phyloP scores from a whole-genome alignment of 2,888 invertebrate genomes.

The Salticus scenicus region DNA sequence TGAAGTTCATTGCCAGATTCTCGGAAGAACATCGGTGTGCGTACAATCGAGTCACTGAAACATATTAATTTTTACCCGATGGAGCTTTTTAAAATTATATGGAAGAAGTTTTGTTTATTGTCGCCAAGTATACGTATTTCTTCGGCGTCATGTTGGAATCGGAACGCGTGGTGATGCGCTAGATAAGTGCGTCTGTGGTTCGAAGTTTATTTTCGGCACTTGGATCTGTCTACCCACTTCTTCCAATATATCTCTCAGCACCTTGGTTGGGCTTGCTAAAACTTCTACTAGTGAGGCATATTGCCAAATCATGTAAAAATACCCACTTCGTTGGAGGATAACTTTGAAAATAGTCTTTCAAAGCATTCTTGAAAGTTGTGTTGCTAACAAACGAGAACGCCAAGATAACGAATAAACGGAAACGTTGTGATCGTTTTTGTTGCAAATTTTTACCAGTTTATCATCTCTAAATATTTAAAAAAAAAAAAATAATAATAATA shows the following conservation, averaged over 20 bases:
- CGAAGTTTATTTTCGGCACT: constrained; percentile 50
- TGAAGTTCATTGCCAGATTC: no score
- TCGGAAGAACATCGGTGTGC: no score
- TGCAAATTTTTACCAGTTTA: not conserved
- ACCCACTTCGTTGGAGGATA: constrained; percentile 37
- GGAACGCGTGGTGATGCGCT: constrained; percentile 43
- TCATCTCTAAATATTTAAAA: not conserved
- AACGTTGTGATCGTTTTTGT: constrained; percentile 6
- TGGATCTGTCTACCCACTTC: constrained; percentile 33
- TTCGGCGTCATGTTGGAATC: constrained; percentile 29
- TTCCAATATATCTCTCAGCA: constrained; percentile 58
- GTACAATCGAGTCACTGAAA: no score
- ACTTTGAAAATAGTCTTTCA: constrained; percentile 5
- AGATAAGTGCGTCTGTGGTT: constrained; percentile 63
- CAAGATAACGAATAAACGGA: not conserved
- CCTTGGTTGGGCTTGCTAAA: constrained; percentile 55
- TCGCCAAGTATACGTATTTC: not conserved
- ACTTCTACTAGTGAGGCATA: constrained; percentile 53
- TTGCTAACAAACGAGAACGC: not conserved
- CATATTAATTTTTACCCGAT: no score
- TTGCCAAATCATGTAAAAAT: constrained; percentile 62
- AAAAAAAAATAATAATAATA: no score
- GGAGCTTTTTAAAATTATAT: no score
- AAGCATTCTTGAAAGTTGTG: not conserved
- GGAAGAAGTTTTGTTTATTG: not conserved